Base-by-base conservation (phyloP, 2,888 invertebrate species). In the Conchocele bisecta region DNA sequence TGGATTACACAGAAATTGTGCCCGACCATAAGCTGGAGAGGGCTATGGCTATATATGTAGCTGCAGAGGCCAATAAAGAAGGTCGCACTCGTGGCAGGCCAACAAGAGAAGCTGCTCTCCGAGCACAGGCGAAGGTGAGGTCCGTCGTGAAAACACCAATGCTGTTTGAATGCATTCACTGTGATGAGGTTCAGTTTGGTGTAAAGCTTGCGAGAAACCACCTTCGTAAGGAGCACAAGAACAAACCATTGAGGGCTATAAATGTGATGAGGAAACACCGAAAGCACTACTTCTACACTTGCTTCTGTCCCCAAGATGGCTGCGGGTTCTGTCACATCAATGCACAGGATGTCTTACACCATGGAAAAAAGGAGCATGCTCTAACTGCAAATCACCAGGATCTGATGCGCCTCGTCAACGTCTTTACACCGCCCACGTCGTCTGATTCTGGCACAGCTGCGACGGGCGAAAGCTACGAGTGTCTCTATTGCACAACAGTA, bases 131-230 rank as follows among this genome's bases (percentile, higher is more conserved):
- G 1, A 64, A 68, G 48, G 73, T 75, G 2, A 71, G 70, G 61
- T 57, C 69, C 11, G 51, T 67, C 6, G 69, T 63, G 20, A 75
- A 79, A 24, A 56, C 66, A 17, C 83, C 83, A 3, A 46, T 75
- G 15, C 65, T 78, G 57, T 83, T 73, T 46, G 67, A 68, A 33
- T 83, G 83, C 51, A 51, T 71, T 42, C 67, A 79, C 29, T 83
- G 83, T 61, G 41, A 66, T 7, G 44, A 58, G 24, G 33, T 74
- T 15, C 59, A 63, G 17, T 80, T 81, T 61, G 83, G 83, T 11
- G 61, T 65, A 5, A 76, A 73, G 9, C 56, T 83, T 20, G 76
- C 81, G 37, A 68, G 66, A 56, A 54, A 57, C 20, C 83, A 83
- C 61, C 56, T 83, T 1, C 35, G 24, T 9, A 35, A 22, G 2